These are phyloP conservation scores for Solenopsis fugax DNA, from an alignment of 1,140 invertebrate species.

Conservation along the genomic window DNA sequence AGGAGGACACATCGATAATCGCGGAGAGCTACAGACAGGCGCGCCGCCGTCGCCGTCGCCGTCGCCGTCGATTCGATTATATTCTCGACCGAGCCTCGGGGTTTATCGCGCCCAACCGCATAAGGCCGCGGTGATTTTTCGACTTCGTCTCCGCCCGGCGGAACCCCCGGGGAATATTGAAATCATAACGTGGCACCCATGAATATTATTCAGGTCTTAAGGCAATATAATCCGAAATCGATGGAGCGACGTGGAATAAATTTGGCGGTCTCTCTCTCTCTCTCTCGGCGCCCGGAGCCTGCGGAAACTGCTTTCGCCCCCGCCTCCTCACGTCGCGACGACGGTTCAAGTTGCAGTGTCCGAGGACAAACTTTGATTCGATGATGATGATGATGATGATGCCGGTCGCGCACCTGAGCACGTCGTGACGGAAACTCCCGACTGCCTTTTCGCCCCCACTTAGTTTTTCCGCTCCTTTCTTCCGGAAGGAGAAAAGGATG, in stretches of 20 bases:
- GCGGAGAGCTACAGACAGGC: slow-evolving; percentile 5
- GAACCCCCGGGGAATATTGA: slow-evolving; percentile 81
- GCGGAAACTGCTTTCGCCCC: background rate
- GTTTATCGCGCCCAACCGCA: slow-evolving; percentile 79
- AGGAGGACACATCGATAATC: slow-evolving; percentile 51
- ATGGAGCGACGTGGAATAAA: slow-evolving; percentile 83
- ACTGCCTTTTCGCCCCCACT: slow-evolving; percentile 3
- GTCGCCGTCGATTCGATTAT: slow-evolving; percentile 66
- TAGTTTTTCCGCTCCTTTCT: background rate
- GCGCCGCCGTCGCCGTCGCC: background rate
- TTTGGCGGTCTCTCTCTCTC: slow-evolving; percentile 74
- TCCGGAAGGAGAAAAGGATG: background rate
- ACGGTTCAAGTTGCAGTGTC: background rate
- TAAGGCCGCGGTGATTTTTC: slow-evolving; percentile 81
- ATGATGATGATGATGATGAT: slow-evolving; percentile 28
- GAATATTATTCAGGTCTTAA: slow-evolving; percentile 85
- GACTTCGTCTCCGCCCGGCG: slow-evolving; percentile 66
- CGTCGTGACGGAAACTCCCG: background rate
- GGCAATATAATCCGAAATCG: slow-evolving; percentile 85
- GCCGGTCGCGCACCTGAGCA: slow-evolving; percentile 33
- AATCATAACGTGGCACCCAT: slow-evolving; percentile 84
- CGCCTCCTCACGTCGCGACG: background rate
- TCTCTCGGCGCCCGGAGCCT: background rate
- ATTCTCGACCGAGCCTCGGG: slow-evolving; percentile 68
- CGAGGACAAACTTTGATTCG: slow-evolving; percentile 29